A percentile compares a stretch with the other conserved stretches of the same genome.
These are phyloP conservation scores for Arizona elegans DNA, from an alignment of 2,113 vertebrate genomes.

Conservation along the genomic window DNA sequence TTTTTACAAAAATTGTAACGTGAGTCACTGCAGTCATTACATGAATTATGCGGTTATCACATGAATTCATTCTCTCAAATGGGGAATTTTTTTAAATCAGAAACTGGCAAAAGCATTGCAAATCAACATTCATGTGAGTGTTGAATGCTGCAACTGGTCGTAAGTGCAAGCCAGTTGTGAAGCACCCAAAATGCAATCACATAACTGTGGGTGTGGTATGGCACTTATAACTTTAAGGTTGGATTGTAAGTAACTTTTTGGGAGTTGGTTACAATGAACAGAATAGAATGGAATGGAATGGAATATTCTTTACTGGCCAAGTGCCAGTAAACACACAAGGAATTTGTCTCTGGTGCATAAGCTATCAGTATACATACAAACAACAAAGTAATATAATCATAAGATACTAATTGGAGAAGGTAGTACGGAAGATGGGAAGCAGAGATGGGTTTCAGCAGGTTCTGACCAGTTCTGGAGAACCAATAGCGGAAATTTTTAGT, in stretches of 20 bases:
- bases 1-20: not conserved
- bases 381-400: not conserved
- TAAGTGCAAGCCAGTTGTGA: not conserved
- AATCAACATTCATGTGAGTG: not conserved
- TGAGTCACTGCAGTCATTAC: not conserved
- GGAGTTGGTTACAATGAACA: not conserved
- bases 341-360: not conserved
- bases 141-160: not conserved
- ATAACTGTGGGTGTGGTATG: not conserved
- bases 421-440: not conserved
- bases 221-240: not conserved
- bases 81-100: not conserved
- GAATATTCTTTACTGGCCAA: not conserved
- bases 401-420: not conserved
- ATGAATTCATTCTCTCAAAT: not conserved
- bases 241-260: not conserved
- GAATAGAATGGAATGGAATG: not conserved
- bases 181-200: not conserved
- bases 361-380: not conserved
- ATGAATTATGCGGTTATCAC: not conserved
- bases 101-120: not conserved
- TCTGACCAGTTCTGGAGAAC: too few relatives aligned
- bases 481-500: too few relatives aligned
- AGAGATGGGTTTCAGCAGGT: too few relatives aligned
- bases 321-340: not conserved